These are phyloP conservation scores for Pionites leucogaster DNA, from an alignment of 2,113 vertebrate genomes.

Conservation along the genomic window DNA sequence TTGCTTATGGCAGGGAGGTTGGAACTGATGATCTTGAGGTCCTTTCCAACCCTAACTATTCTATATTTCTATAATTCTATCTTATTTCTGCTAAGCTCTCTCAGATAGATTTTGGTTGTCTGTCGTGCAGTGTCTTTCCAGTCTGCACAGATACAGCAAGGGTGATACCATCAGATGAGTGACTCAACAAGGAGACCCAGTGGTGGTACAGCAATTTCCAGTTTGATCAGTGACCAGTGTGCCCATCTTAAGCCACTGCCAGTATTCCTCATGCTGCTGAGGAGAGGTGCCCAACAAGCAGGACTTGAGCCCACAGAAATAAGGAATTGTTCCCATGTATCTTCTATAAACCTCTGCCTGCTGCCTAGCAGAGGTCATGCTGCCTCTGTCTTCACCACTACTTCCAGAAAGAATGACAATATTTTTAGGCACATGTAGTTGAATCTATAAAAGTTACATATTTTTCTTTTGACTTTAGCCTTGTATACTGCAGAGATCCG, in stretches of 20 bases:
- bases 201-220: background rate
- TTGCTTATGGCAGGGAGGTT: too few species aligned
- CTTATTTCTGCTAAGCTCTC: background rate
- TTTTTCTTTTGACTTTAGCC: background rate
- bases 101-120: background rate
- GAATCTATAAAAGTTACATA: background rate
- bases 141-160: background rate
- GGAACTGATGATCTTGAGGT: too few species aligned
- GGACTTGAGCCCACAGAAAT: background rate
- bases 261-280: background rate
- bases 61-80: too few species aligned
- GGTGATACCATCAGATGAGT: background rate
- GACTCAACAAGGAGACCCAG: background rate
- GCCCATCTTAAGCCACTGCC: background rate
- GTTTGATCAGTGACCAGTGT: background rate
- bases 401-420: background rate
- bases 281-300: background rate
- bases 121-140: background rate
- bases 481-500: background rate
- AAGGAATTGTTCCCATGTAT: background rate
- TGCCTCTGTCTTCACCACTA: too few species aligned
- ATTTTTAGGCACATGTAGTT: background rate
- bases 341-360: background rate
- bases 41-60: too few species aligned
- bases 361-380: background rate